These are phyloP conservation scores for Notodonta ziczac DNA, from an alignment of 2,888 invertebrate species.

Conservation along the genomic window DNA sequence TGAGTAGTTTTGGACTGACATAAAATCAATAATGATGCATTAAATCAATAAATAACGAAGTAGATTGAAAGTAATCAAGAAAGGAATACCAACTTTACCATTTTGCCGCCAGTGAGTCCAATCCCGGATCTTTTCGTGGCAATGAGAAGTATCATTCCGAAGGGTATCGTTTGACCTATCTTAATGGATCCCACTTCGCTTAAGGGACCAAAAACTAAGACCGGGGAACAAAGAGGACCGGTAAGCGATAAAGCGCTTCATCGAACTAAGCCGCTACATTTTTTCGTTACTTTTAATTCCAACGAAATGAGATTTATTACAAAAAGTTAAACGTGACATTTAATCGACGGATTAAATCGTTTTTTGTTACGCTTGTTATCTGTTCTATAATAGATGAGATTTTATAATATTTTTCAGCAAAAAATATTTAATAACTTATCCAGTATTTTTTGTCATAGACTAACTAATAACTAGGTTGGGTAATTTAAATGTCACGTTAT, in stretches of 20 bases:
- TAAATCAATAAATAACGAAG: no score
- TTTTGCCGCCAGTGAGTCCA: conserved; percentile 29
- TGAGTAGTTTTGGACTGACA: neutral
- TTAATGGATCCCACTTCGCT: conserved; percentile 68
- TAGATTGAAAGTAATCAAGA: conserved; percentile 25
- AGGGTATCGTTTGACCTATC: conserved; percentile 68
- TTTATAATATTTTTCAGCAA: neutral
- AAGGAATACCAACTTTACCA: conserved; percentile 26
- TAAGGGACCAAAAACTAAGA: conserved; percentile 55
- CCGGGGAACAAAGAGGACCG: conserved; percentile 41
- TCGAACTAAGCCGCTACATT: conserved; percentile 9
- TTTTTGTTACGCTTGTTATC: conserved; percentile 10
- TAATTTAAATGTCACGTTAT: neutral
- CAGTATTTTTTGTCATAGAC: neutral
- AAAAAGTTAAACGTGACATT: conserved; percentile 26
- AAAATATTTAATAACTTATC: conserved; percentile 1
- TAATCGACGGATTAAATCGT: conserved; percentile 16
- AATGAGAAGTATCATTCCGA: conserved; percentile 45
- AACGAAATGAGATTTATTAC: conserved; percentile 20
- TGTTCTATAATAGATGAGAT: conserved; percentile 2
- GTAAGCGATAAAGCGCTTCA: conserved; percentile 46
- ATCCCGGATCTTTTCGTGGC: conserved; percentile 31
- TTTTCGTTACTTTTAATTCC: conserved; percentile 29
- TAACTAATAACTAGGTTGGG: neutral
- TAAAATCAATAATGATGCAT: neutral